Conservation (phyloP, 64 coral and sea anemone species). For the Platygyra sinensis region DNA sequence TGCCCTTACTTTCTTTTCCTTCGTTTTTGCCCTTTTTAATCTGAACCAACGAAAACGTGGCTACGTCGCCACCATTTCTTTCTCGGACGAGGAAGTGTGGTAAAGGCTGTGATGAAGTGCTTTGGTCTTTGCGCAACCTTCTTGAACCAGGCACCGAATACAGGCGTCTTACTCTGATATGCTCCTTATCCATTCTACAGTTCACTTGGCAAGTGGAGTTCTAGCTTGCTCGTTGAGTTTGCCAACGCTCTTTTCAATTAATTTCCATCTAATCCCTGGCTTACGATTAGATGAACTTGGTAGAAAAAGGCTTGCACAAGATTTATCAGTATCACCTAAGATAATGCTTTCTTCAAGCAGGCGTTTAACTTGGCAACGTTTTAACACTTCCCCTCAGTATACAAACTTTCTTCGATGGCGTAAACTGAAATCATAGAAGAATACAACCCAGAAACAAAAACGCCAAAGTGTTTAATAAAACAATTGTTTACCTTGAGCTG, state of each 20-base stretch:
- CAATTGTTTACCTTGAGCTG: not conserved
- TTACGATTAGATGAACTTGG: not conserved
- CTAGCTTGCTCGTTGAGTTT: too few relatives aligned
- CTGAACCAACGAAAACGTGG: conserved; percentile 1
- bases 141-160: not conserved
- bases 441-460: not conserved
- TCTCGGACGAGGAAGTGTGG: not conserved
- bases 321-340: not conserved
- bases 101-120: not conserved
- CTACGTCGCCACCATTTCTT: not conserved
- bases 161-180: conserved; percentile 28
- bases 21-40: not conserved
- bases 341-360: too few relatives aligned
- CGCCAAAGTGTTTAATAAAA: not conserved
- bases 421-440: not conserved
- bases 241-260: not conserved
- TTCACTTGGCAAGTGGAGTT: not conserved
- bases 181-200: not conserved
- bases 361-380: not conserved
- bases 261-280: not conserved
- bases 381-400: not conserved
- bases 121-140: not conserved
- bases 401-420: not conserved
- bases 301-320: not conserved
- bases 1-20: not conserved